phyloP scores from a whole-genome alignment of 2,797 vertebrate genomes.

The Poeciliopsis paucimaculata region DNA sequence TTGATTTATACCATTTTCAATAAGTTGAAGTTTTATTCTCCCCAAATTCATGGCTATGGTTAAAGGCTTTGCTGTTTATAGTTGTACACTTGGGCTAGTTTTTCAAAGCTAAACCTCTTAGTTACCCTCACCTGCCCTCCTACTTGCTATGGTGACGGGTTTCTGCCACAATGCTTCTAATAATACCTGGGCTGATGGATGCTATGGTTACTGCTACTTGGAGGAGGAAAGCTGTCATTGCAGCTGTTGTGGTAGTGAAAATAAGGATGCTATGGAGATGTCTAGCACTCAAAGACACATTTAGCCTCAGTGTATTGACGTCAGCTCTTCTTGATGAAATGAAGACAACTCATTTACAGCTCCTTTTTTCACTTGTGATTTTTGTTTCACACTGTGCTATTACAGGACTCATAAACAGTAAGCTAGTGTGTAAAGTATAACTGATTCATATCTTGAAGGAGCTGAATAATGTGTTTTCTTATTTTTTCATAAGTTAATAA shows the following conservation, averaged over 20 bases:
- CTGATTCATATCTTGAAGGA: not conserved
- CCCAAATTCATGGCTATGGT: not conserved
- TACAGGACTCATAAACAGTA: not conserved
- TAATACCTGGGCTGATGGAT: constrained; percentile 70
- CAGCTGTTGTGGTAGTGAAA: constrained; percentile 38
- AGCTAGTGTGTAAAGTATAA: not conserved
- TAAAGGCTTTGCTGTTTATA: not conserved
- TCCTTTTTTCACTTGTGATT: constrained; percentile 6
- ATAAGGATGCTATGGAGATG: constrained; percentile 30
- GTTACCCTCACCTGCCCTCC: constrained; percentile 20
- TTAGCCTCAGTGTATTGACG: constrained; percentile 44
- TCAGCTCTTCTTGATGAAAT: constrained; percentile 38
- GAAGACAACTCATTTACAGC: constrained; percentile 28
- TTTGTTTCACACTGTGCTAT: not conserved
- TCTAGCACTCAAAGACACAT: constrained; percentile 36
- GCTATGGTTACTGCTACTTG: constrained; percentile 77
- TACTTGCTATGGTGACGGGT: constrained; percentile 41
- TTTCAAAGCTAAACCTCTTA: constrained; percentile 23
- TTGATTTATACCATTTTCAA: not conserved
- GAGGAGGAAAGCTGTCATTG: constrained; percentile 46
- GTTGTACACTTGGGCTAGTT: constrained; percentile 19
- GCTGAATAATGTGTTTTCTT: too few relatives aligned
- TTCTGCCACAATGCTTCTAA: constrained; percentile 62
- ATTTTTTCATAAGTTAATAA: not conserved
- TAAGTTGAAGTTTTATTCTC: not conserved